Evolutionary conservation across 1,140 invertebrate species (phyloP).

Genomic region (Hyles vespertilio): DNA sequence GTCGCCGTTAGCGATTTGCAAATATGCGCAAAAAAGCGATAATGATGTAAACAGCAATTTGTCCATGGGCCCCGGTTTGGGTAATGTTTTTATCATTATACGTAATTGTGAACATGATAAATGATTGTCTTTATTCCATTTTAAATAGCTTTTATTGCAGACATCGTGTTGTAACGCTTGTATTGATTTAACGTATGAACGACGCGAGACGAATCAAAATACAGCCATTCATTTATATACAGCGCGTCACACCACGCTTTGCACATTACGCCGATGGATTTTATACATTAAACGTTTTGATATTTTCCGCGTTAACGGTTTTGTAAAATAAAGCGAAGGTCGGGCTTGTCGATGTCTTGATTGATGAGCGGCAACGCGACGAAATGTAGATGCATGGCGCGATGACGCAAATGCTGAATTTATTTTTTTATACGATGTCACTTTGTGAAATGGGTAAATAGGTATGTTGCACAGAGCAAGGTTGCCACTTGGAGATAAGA

Average conservation of each 20-base stretch:
- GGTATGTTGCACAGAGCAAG: constrained; percentile 6
- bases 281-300: no score
- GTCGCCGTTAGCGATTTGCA: constrained; percentile 47
- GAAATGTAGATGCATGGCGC: constrained; percentile 2
- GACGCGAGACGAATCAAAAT: no score
- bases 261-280: no score
- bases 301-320: no score
- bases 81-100: constrained; percentile 12
- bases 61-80: background rate
- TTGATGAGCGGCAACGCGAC: no score
- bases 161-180: constrained; percentile 1
- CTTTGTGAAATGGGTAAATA: constrained; percentile 3
- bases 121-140: constrained; percentile 12
- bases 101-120: constrained; percentile 21
- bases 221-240: no score
- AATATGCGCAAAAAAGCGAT: constrained; percentile 46
- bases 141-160: constrained; percentile 8
- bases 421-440: constrained; percentile 1
- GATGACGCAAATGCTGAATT: constrained; percentile 5
- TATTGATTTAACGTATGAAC: background rate
- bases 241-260: no score
- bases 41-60: constrained; percentile 36
- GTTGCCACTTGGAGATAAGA: constrained; percentile 10
- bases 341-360: no score
- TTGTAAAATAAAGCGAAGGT: no score